A percentile compares a stretch with the other conserved stretches of the same genome.
phyloP scores from a whole-genome alignment of 2,113 vertebrate genomes.

The Rhinopomastus cyanomelas region DNA sequence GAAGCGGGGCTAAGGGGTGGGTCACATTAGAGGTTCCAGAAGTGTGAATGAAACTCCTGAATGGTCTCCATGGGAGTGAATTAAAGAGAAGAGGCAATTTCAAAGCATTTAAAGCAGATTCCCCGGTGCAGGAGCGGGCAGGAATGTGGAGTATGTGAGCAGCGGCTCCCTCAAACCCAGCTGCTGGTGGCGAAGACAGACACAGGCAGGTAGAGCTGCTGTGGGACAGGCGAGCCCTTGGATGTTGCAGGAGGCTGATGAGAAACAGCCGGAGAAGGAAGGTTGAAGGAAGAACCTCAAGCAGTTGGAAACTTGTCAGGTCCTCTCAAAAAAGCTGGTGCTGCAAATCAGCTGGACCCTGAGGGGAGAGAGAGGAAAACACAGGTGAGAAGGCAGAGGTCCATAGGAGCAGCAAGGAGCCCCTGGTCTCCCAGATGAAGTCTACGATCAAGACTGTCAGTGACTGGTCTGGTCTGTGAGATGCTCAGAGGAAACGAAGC shows the following conservation, averaged over 20 bases:
- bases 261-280: too few relatives aligned
- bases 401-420: neutral
- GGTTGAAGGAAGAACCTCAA: too few relatives aligned
- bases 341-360: neutral
- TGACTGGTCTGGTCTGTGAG: neutral
- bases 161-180: neutral
- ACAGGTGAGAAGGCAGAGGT: neutral
- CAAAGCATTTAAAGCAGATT: conserved; percentile 24
- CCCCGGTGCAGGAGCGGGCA: neutral
- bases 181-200: neutral
- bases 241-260: too few relatives aligned
- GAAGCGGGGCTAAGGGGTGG: conserved; percentile 34
- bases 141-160: neutral
- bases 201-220: neutral
- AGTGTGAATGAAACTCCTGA: conserved; percentile 49
- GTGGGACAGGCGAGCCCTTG: neutral
- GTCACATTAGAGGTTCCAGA: neutral
- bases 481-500: fast-evolving
- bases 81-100: conserved; percentile 36
- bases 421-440: neutral
- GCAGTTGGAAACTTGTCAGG: neutral
- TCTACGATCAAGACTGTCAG: too few relatives aligned
- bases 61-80: conserved; percentile 62
- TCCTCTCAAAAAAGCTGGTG: neutral
- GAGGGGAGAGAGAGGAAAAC: neutral